A percentile compares a stretch with the other conserved stretches of the same genome.
Conservation (phyloP, 2,888 invertebrate genomes). For the Polyommatus iphigenia region DNA sequence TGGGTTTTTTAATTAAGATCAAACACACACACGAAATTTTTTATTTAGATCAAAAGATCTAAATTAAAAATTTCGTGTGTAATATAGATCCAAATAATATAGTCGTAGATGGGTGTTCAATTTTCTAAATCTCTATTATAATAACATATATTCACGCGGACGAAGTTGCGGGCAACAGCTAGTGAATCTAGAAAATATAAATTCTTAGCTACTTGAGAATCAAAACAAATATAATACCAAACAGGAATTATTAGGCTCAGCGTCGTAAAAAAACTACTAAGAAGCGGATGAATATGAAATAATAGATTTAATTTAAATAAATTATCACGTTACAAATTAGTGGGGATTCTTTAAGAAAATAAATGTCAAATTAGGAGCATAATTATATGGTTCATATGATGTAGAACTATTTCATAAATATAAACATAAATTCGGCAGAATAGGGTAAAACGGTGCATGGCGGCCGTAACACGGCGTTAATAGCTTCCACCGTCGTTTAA, state of each 20-base stretch:
- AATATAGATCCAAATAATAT: too few relatives aligned
- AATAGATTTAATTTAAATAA: neutral
- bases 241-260: neutral
- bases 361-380: conserved; percentile 21
- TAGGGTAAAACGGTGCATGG: conserved; percentile 57
- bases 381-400: conserved; percentile 17
- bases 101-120: too few relatives aligned
- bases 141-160: too few relatives aligned
- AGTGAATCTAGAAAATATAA: too few relatives aligned
- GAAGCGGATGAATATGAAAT: neutral
- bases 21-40: too few relatives aligned
- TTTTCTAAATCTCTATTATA: too few relatives aligned
- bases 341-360: neutral
- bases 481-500: conserved; percentile 61
- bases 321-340: conserved; percentile 20
- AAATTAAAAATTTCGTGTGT: too few relatives aligned
- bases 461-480: conserved; percentile 66
- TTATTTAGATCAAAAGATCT: too few relatives aligned
- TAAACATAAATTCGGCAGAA: conserved; percentile 49
- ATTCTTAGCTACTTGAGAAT: neutral
- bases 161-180: too few relatives aligned
- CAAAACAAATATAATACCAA: neutral
- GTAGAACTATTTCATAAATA: conserved; percentile 33
- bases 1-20: too few relatives aligned
- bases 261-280: neutral